Evolutionary conservation across 2,797 vertebrate genomes (phyloP).

Genomic region (Moxostoma hubbsi): DNA sequence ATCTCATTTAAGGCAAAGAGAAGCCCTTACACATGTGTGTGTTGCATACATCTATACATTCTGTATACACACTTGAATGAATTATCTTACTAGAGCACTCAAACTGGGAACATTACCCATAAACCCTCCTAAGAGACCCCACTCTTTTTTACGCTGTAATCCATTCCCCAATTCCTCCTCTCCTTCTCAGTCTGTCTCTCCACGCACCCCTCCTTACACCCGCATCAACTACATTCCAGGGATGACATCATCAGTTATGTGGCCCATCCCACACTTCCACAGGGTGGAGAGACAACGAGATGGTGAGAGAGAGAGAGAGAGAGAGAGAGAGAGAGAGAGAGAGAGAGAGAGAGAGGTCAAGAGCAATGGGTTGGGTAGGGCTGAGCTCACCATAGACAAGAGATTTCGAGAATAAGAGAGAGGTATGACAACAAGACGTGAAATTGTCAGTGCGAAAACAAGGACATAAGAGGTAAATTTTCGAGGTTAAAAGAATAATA

Average conservation of each 20-base stretch:
- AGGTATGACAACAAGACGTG: conserved; percentile 42
- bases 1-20: not conserved
- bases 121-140: conserved; percentile 27
- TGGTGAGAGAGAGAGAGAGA: conserved; percentile 40
- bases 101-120: conserved; percentile 5
- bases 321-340: conserved; percentile 65
- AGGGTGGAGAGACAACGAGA: conserved; percentile 72
- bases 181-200: conserved; percentile 60
- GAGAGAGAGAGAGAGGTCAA: conserved; percentile 16
- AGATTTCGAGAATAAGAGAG: conserved; percentile 44
- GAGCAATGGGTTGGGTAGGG: conserved; percentile 55
- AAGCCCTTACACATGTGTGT: conserved; percentile 15
- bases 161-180: conserved; percentile 21
- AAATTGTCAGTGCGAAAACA: conserved; percentile 32
- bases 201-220: conserved; percentile 59
- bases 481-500: not conserved
- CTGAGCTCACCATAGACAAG: conserved; percentile 48
- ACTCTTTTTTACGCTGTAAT: conserved; percentile 17
- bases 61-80: conserved; percentile 32
- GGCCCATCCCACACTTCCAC: conserved; percentile 76
- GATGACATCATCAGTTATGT: conserved; percentile 77
- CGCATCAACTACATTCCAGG: conserved; percentile 80
- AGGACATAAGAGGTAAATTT: conserved; percentile 37
- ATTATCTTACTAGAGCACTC: conserved; percentile 20
- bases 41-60: conserved; percentile 8